Conservation (phyloP, 2,888 invertebrate genomes). For the Resseliella maxima region DNA sequence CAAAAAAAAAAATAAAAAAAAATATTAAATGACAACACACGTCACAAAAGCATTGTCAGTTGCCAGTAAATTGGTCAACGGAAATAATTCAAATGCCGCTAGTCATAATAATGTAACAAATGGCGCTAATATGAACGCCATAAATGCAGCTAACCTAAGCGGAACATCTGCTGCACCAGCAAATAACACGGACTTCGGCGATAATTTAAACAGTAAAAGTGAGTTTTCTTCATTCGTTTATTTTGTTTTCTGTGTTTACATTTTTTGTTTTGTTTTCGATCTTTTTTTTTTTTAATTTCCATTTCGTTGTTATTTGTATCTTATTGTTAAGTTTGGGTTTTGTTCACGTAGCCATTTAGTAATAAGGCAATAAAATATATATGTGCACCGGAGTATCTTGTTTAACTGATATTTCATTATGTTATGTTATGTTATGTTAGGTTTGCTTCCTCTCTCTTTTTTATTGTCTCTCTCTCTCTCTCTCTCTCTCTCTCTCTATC, state of each 20-base stretch:
- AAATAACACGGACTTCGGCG: conserved; percentile 50
- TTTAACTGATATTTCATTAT: conserved; percentile 44
- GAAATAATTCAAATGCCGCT: conserved; percentile 39
- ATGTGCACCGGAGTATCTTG: background rate
- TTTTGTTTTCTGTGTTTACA: background rate
- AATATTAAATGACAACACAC: background rate
- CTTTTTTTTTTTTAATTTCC: background rate
- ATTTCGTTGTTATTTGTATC: background rate
- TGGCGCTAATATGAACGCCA: background rate
- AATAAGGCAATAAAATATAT: conserved; percentile 24
- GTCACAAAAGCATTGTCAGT: conserved; percentile 39
- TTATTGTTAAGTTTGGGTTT: background rate
- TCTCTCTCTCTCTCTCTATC: no score
- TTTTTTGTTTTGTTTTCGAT: background rate
- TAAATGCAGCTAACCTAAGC: conserved; percentile 31
- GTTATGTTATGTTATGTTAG: background rate
- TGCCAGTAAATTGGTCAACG: conserved; percentile 40
- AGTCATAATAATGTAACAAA: conserved; percentile 39
- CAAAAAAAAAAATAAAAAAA: background rate
- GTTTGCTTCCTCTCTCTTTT: background rate
- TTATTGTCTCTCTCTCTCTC: no score
- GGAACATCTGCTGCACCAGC: conserved; percentile 47
- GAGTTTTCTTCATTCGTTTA: background rate
- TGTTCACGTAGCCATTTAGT: conserved; percentile 33
- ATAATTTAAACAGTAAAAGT: conserved; percentile 54